Base-by-base conservation (phyloP, 1,140 invertebrate species). In the Andricus grossulariae region DNA sequence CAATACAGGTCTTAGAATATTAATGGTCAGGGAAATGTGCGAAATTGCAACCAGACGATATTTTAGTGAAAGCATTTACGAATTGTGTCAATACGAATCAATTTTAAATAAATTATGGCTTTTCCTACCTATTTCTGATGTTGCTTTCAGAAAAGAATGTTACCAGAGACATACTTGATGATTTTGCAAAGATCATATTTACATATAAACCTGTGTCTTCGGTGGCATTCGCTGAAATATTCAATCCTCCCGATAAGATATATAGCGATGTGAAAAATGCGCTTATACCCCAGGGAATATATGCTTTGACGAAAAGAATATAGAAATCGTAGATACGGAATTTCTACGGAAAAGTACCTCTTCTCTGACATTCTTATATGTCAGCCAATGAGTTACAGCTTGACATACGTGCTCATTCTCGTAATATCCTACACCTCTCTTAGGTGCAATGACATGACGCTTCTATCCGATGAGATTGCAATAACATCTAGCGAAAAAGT, bases 281-380 rank as follows among this genome's bases (percentile, higher is more conserved):
- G 25, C 15, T 66, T 39, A 66, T 32, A 39, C 57, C 32, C 57
- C 13, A n/a, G 25, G 57, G 57, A 66, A 66, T 66, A 66, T 39
- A 13, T 66, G 57, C 57, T 66, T 66, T 66, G 57, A 32, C 16
- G 57, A 66, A 39, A 66, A 66, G 57, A 66, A 66, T 66, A 66
- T 32, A 66, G 57, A 25, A 66, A 66, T 66, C 12, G 57, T 66
- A 39, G 57, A 57, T 18, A 25, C 13, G 55, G 55, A 25, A 57
- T 57, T 21, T 66, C 21, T 66, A 55, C 52, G 8, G n/a, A 55
- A 55, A 55, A 11, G 39, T 45, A 45, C 10, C 39, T 45, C 39
- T 66, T 66, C 55, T 57, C 21, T 25, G 21, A 66, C 57, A 66
- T 66, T 66, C 57, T 66, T 66, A 66, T 66, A 13, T 66, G 57